Evolutionary conservation across 2,888 invertebrate genomes (phyloP), one percentile per base, ranked within the genome.

Genomic region (Teleiodes luculella): DNA sequence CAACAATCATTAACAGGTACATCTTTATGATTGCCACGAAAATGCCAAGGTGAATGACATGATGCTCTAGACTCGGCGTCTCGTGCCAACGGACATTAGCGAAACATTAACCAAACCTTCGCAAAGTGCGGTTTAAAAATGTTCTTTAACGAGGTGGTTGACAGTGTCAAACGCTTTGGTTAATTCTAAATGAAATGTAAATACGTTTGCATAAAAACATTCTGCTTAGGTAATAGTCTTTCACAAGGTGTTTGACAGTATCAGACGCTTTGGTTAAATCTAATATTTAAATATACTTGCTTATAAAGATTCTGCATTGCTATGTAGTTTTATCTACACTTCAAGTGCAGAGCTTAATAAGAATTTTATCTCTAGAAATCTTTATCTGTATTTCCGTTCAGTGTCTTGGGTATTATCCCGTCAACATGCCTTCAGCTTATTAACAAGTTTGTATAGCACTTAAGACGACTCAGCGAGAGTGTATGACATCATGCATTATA

Each of bases 401-500:
- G n/a, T 20, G n/a, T 43, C 20, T 3, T 20, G 18, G 18, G 20
- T 11, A 46, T 46, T 10, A 46, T 16, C 13, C 18, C 18, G 4
- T 48, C 10, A 48, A 24, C 18, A 35, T n/a, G 20, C 20, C 20
- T 48, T n/a, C 47, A 31, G 13, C 33, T 47, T 47, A 47, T 47
- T n/a, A n/a, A n/a, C 47, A 33, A 16, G 33, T 33, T 13, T 47
- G 47, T 47, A n/a, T 18, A 35, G 3, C 31, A 48, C 48, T 48
- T 48, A 35, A 48, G 35, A 48, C 35, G 48, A 48, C 48, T 35
- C 48, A 28, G 43, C 43, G 48, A 35, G 48, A 51, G 13, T 33
- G 30, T 16, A 52, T 52, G 52, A 52, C 52, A 52, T 52, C 52
- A 52, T 46, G n/a, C 43, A 16, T 33, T 11, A 13, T 46, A 46